Conservation (phyloP, 2,113 vertebrate genomes). For the Podiceps cristatus region DNA sequence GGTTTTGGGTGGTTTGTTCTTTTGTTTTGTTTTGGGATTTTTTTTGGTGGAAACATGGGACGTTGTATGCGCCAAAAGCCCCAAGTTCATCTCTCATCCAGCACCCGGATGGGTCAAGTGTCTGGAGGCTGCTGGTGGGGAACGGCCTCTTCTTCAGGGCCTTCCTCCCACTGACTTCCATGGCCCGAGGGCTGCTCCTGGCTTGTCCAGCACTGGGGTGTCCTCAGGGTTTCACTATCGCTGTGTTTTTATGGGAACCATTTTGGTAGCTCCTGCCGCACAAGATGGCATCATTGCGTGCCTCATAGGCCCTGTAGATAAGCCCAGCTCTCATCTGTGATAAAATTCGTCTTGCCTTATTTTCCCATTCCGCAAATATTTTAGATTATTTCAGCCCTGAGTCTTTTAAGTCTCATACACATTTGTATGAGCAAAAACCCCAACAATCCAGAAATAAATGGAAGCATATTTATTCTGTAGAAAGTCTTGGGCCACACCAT, state of each 20-base stretch:
- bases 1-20: too few species aligned
- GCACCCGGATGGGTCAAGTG: fast-evolving
- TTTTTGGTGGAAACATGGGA: not conserved
- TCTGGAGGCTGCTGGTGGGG: too few species aligned
- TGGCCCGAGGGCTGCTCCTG: not conserved
- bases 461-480: not conserved
- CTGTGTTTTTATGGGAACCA: fast-evolving
- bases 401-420: not conserved
- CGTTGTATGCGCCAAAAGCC: not conserved
- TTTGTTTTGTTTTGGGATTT: too few species aligned
- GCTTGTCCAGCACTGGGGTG: not conserved
- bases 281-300: not conserved
- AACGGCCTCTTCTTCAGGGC: not conserved
- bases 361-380: fast-evolving
- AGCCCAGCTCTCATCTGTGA: not conserved
- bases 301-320: not conserved
- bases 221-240: not conserved
- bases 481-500: not conserved
- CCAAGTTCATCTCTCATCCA: fast-evolving
- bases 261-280: not conserved
- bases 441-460: not conserved
- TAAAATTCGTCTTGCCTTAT: not conserved
- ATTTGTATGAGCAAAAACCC: not conserved
- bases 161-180: not conserved
- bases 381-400: not conserved